These are phyloP conservation scores for Cyclophora punctaria DNA, from an alignment of 2,888 invertebrate species.

Conservation along the genomic window DNA sequence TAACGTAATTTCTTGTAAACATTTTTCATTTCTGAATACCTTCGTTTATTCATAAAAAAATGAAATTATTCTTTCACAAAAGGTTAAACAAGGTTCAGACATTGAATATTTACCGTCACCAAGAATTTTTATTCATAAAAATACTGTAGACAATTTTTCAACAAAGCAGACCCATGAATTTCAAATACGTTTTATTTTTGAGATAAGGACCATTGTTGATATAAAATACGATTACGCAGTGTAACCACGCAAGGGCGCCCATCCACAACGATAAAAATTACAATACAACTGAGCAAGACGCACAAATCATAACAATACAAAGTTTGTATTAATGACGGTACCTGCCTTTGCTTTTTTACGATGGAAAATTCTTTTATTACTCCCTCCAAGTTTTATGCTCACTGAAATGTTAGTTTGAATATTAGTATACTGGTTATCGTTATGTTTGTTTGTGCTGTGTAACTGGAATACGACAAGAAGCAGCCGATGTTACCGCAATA, in stretches of 20 bases:
- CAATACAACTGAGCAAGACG: conserved; percentile 59
- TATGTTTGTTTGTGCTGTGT: conserved; percentile 17
- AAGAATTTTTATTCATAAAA: conserved; percentile 55
- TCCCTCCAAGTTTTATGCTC: conserved; percentile 32
- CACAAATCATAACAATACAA: conserved; percentile 63
- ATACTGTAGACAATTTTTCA: conserved; percentile 61
- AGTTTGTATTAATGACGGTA: conserved; percentile 58
- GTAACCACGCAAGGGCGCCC: conserved; percentile 58
- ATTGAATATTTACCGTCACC: conserved; percentile 36
- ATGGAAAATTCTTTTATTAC: conserved; percentile 44
- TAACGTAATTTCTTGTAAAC: no score
- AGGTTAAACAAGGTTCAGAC: no score
- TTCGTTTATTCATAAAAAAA: no score
- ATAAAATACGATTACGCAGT: conserved; percentile 68
- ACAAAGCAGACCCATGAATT: conserved; percentile 60
- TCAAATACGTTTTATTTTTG: conserved; percentile 65
- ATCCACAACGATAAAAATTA: conserved; percentile 62
- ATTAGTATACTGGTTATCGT: conserved; percentile 28
- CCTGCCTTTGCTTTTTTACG: conserved; percentile 47
- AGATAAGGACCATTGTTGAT: conserved; percentile 67
- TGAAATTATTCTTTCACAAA: no score
- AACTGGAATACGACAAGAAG: conserved; percentile 4
- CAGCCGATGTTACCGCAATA: neutral
- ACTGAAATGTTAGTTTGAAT: conserved; percentile 33
- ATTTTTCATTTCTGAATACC: no score